phyloP scores from a whole-genome alignment of 2,113 vertebrate species.

The Lasiurus borealis region DNA sequence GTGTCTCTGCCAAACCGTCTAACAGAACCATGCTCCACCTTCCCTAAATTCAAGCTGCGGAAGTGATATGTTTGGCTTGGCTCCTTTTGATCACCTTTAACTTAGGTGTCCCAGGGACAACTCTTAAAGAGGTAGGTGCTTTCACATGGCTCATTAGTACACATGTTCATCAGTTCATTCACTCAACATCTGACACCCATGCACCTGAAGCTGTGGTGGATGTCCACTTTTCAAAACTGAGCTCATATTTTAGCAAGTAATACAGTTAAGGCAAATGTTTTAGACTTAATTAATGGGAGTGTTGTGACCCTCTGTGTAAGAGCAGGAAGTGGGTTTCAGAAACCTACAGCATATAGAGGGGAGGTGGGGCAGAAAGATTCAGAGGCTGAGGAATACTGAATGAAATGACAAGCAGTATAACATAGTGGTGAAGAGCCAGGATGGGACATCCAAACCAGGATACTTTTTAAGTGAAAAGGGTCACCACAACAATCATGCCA shows the following conservation, averaged over 20 bases:
- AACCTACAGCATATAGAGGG: not conserved
- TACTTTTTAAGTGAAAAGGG: not conserved
- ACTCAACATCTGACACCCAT: not conserved
- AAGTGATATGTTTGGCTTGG: not conserved
- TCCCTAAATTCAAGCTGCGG: fast-evolving
- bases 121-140: not conserved
- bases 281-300: not conserved
- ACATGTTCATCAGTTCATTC: not conserved
- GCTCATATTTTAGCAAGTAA: not conserved
- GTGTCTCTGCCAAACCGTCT: too few species aligned
- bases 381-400: not conserved
- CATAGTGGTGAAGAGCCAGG: not conserved
- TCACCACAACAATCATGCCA: not conserved
- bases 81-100: not conserved
- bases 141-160: not conserved
- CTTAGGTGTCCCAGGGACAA: not conserved
- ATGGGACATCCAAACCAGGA: not conserved
- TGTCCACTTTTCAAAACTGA: not conserved
- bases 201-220: not conserved
- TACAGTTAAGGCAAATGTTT: not conserved
- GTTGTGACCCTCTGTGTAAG: not conserved
- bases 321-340: not conserved
- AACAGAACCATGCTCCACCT: too few species aligned
- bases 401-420: not conserved
- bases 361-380: not conserved